phyloP scores from a whole-genome alignment of 2,113 vertebrate genomes.

The Hydrolagus affinis region DNA sequence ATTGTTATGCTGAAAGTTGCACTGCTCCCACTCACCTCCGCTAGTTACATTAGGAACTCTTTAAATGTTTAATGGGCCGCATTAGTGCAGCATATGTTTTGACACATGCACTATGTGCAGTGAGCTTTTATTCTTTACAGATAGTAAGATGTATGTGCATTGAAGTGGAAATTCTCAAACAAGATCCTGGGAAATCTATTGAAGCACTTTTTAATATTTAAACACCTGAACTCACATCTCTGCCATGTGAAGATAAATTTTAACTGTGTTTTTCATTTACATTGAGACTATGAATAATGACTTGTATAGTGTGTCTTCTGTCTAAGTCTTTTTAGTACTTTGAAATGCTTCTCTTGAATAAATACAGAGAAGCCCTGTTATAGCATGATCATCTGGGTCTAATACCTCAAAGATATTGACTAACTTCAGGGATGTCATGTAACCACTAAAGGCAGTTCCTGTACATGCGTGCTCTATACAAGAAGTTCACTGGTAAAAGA shows the following conservation, averaged over 20 bases:
- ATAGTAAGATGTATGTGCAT: neutral
- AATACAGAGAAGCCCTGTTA: neutral
- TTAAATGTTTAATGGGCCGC: neutral
- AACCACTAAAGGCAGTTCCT: no score
- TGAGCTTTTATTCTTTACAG: neutral
- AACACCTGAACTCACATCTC: no score
- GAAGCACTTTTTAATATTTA: neutral
- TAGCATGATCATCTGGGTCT: no score
- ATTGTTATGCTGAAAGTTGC: conserved; percentile 5
- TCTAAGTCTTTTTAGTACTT: neutral
- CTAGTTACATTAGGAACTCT: neutral
- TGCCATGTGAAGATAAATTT: neutral
- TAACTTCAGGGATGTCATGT: no score
- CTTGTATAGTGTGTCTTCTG: neutral
- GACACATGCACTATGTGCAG: neutral
- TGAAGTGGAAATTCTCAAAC: neutral
- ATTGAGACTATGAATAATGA: neutral
- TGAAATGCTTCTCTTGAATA: neutral
- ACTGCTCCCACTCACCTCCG: neutral
- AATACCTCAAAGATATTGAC: no score
- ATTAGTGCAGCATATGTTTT: neutral
- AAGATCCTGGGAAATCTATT: neutral
- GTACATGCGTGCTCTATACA: no score
- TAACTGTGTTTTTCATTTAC: conserved; percentile 9
- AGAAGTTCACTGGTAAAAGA: no score